Evolutionary conservation across 2,113 vertebrate species (phyloP).

Genomic region (Heliornis fulica): DNA sequence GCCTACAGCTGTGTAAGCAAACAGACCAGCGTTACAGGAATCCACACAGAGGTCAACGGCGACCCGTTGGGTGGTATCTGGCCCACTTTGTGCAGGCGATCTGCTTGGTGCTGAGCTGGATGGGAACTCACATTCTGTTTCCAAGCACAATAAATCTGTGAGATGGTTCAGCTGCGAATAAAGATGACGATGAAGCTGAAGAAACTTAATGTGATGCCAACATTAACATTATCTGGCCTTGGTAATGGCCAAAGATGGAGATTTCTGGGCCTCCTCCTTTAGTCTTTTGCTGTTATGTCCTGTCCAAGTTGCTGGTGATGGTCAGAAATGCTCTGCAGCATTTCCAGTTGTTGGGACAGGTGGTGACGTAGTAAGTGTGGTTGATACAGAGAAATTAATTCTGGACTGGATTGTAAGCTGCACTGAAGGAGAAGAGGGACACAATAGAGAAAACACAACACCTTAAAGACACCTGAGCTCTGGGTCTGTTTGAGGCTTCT

Average conservation of each 20-base stretch:
- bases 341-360: background rate
- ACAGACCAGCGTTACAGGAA: background rate
- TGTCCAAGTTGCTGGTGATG: background rate
- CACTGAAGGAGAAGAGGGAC: background rate
- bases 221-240: background rate
- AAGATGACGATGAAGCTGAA: background rate
- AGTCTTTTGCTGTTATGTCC: background rate
- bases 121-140: background rate
- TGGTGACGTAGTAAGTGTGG: background rate
- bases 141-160: background rate
- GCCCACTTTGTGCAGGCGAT: background rate
- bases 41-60: background rate
- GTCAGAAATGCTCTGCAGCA: background rate
- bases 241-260: background rate
- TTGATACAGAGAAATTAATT: background rate
- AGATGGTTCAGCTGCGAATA: background rate
- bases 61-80: background rate
- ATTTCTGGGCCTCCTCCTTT: background rate
- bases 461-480: background rate
- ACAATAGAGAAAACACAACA: background rate
- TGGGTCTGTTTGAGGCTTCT: background rate
- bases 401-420: background rate
- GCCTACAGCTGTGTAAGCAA: slow-evolving; percentile 26
- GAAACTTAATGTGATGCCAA: background rate
- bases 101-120: background rate